Conservation (phyloP, 2,797 vertebrate species). For the Oceanodroma leucorhoa region DNA sequence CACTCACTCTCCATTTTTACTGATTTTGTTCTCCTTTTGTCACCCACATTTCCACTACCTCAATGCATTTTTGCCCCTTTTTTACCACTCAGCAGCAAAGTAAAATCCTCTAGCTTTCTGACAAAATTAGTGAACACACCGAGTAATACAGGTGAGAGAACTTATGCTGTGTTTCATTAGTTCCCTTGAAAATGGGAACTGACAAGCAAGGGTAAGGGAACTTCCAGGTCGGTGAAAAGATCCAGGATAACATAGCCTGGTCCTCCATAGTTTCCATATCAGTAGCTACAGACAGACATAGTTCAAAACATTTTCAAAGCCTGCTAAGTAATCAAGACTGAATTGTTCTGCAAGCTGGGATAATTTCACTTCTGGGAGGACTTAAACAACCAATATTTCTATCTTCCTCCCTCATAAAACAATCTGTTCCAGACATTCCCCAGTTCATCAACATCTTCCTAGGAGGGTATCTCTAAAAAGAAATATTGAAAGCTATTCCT, state of each 20-base stretch:
- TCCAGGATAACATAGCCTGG: background rate
- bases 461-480: background rate
- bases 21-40: background rate
- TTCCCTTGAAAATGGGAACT: background rate
- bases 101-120: background rate
- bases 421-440: background rate
- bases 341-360: background rate
- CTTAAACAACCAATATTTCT: slow-evolving; percentile 4
- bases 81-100: background rate
- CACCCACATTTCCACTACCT: background rate
- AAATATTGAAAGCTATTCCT: background rate
- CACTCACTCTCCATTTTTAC: background rate
- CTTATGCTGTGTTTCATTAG: background rate
- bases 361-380: background rate
- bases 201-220: background rate
- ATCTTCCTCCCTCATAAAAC: background rate
- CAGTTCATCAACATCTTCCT: slow-evolving; percentile 15
- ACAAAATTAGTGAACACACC: background rate
- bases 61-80: background rate
- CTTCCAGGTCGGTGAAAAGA: background rate
- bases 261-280: background rate
- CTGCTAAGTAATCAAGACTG: background rate
- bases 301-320: background rate
- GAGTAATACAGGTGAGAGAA: background rate
- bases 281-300: background rate